These are phyloP conservation scores for Desmodus rotundus DNA, from an alignment of 2,113 vertebrate genomes.

Conservation along the genomic window DNA sequence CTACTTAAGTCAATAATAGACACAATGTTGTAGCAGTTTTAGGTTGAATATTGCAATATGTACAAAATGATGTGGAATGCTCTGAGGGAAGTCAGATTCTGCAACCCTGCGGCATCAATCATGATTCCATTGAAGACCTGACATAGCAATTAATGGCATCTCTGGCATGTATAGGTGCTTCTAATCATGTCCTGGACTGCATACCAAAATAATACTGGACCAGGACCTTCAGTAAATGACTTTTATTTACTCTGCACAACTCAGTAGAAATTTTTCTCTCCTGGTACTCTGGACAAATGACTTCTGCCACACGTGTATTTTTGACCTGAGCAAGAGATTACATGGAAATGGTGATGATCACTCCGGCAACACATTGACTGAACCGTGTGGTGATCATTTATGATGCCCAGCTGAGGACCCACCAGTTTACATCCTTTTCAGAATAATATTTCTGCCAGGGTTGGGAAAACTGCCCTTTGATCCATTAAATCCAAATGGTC, in stretches of 20 bases:
- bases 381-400: neutral
- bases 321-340: constrained; percentile 28
- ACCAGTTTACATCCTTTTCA: neutral
- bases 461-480: neutral
- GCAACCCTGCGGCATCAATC: constrained; percentile 11
- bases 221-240: constrained; percentile 48
- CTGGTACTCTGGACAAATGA: neutral
- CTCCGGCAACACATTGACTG: neutral
- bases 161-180: constrained; percentile 29
- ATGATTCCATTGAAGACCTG: constrained; percentile 39
- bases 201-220: constrained; percentile 34
- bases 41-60: constrained; percentile 35
- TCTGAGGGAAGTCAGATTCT: constrained; percentile 23
- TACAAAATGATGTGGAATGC: neutral
- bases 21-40: constrained; percentile 37
- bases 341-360: neutral
- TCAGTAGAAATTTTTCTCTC: constrained; percentile 38
- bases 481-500: neutral
- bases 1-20: constrained; percentile 25
- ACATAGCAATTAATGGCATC: constrained; percentile 58
- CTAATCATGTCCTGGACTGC: neutral
- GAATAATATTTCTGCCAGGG: neutral
- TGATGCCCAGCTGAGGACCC: neutral
- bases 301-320: neutral
- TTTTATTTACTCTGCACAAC: constrained; percentile 56